A percentile compares a stretch with the other conserved stretches of the same genome.
Conservation (phyloP, 2,113 vertebrate species). For the Oreotragus oreotragus region DNA sequence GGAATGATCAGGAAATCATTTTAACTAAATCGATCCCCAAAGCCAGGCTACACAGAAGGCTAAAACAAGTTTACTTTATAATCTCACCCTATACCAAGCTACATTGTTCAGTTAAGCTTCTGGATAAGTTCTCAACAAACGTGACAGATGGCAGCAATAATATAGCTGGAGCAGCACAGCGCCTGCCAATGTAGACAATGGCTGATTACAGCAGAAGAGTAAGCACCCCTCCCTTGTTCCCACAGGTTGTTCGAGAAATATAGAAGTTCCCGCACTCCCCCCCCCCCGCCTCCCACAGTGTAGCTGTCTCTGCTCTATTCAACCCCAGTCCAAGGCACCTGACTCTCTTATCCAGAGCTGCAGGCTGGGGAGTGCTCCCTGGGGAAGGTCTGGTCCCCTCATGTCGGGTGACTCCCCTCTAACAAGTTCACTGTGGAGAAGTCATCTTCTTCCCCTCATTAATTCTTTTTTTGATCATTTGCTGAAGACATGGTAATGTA, state of each 20-base stretch:
- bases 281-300: not conserved
- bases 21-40: not conserved
- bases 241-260: not conserved
- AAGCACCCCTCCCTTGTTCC: not conserved
- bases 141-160: not conserved
- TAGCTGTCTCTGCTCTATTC: not conserved
- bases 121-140: not conserved
- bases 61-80: not conserved
- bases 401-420: not conserved
- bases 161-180: not conserved
- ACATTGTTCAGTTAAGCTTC: not conserved
- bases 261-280: not conserved
- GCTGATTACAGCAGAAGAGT: not conserved
- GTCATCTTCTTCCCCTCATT: not conserved
- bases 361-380: not conserved
- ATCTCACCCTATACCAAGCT: not conserved
- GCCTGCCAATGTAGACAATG: not conserved
- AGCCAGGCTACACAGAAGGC: not conserved
- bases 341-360: not conserved
- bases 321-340: not conserved
- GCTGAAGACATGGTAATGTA: not conserved
- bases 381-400: not conserved
- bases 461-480: not conserved
- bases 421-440: not conserved
- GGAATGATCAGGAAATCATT: not conserved